Percentiles rank a stretch among this genome's conserved stretches.
phyloP scores from a whole-genome alignment of 35 echinoderm and acorn worm genomes.

The Lytechinus pictus region DNA sequence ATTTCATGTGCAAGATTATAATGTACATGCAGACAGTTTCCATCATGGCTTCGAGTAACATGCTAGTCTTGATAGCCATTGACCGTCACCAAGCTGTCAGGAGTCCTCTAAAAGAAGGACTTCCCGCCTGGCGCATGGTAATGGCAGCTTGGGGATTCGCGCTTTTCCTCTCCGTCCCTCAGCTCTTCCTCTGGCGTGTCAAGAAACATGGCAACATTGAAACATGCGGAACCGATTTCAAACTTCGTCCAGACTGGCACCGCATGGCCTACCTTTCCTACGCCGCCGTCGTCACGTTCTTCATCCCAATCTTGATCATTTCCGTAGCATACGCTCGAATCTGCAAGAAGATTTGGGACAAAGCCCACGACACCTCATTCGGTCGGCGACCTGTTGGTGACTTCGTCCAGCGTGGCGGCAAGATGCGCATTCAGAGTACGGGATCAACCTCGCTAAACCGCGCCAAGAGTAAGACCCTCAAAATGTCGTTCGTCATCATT shows the following conservation, averaged over 20 bases:
- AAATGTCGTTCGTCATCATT: constrained; percentile 87
- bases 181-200: constrained; percentile 77
- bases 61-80: constrained; percentile 86
- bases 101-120: constrained; percentile 79
- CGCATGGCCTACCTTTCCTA: constrained; percentile 75
- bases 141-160: constrained; percentile 73
- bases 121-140: constrained; percentile 69
- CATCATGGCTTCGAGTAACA: constrained; percentile 89
- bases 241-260: constrained; percentile 37
- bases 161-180: constrained; percentile 67
- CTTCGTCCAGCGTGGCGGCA: constrained; percentile 58
- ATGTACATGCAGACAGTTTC: constrained; percentile 88
- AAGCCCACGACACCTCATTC: constrained; percentile 73
- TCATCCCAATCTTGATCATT: constrained; percentile 87
- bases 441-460: constrained; percentile 78
- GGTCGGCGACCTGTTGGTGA: constrained; percentile 35
- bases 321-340: constrained; percentile 86
- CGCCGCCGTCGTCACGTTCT: constrained; percentile 75
- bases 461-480: constrained; percentile 92
- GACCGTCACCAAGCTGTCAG: constrained; percentile 92
- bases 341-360: constrained; percentile 93
- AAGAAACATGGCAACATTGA: constrained; percentile 7
- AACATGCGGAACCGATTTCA: constrained; percentile 70
- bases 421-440: constrained; percentile 78
- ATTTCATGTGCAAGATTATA: constrained; percentile 79